Evolutionary conservation across 2,113 vertebrate species (phyloP), one percentile per base, ranked within the genome.

Genomic region (Alouatta palliata): DNA sequence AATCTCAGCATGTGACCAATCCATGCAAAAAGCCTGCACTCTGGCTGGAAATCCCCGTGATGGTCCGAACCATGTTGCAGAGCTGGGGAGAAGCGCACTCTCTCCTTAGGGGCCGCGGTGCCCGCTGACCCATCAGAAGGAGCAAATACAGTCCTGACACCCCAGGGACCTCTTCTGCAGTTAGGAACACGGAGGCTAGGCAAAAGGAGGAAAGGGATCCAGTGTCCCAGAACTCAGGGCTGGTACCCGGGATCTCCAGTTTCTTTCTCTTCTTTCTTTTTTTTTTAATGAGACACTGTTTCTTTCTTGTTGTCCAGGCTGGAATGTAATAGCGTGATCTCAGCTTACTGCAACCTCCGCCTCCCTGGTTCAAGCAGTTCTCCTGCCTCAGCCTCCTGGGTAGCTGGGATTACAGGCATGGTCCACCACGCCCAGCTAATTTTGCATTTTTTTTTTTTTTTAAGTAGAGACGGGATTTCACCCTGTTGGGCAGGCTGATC

Each of bases 1-100:
- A 68, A n/a, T 52, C 70, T 84, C 47, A 45, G 47, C 0, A 0
- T 1, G 1, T 8, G 64, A 40, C 23, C 58, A 25, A 7, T 37
- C 23, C 8, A 37, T 27, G 14, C 3, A 2, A 66, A 75, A 61
- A 1, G 23, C 11, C 9, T 12, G 35, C 23, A 5, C 56, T 64
- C 61, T 49, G 19, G 6, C 71, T 32, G 56, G 77, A 37, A 37
- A 61, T 43, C 35, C 35, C 81, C 37, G 2, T 9, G 3, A 10
- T 11, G 32, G 17, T 35, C 27, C 45, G 10, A 58, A 40, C 40
- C 27, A 3, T 70, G 61, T 49, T 43, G 47, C 23, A 92, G 61
- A 76, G 45, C 16, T 30, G 6, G 0, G 0, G 10, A 37, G 45
- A 93, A 94, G 66, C 12, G 54, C 1, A 2, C 17, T 77, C 17